Conservation (phyloP, 2,797 vertebrate species). For the Ctenopoma kingsleyae region DNA sequence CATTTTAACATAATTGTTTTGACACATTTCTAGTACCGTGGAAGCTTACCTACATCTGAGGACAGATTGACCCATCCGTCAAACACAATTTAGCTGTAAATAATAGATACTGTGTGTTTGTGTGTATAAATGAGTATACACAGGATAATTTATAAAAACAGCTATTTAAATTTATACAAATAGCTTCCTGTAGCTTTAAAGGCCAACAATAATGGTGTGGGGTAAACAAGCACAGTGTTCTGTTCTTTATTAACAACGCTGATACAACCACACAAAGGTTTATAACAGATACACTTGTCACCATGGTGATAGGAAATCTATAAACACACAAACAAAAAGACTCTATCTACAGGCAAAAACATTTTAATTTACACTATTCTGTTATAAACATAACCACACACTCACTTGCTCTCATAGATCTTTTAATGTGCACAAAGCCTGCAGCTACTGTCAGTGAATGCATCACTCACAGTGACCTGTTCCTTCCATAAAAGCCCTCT, state of each 20-base stretch:
- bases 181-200: slow-evolving; percentile 41
- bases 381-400: slow-evolving; percentile 26
- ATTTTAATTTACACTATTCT: slow-evolving; percentile 60
- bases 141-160: slow-evolving; percentile 14
- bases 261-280: slow-evolving; percentile 33
- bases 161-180: slow-evolving; percentile 48
- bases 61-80: no score
- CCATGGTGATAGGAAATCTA: slow-evolving; percentile 58
- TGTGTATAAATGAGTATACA: background rate
- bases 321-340: slow-evolving; percentile 31
- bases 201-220: slow-evolving; percentile 45
- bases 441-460: slow-evolving; percentile 46
- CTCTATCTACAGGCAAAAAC: slow-evolving; percentile 48
- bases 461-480: slow-evolving; percentile 45
- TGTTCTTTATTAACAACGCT: slow-evolving; percentile 34
- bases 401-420: slow-evolving; percentile 22
- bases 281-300: slow-evolving; percentile 63
- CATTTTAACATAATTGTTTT: no score
- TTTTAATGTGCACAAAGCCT: slow-evolving; percentile 22
- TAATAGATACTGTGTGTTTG: background rate
- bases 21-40: no score
- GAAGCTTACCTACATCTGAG: no score
- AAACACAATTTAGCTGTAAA: background rate
- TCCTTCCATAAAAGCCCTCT: slow-evolving; percentile 9
- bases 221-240: slow-evolving; percentile 47